Percentiles rank a stretch among this genome's conserved stretches.
Evolutionary conservation across 2,888 invertebrate species (phyloP).

Genomic region (Fissipunctia ypsillon): DNA sequence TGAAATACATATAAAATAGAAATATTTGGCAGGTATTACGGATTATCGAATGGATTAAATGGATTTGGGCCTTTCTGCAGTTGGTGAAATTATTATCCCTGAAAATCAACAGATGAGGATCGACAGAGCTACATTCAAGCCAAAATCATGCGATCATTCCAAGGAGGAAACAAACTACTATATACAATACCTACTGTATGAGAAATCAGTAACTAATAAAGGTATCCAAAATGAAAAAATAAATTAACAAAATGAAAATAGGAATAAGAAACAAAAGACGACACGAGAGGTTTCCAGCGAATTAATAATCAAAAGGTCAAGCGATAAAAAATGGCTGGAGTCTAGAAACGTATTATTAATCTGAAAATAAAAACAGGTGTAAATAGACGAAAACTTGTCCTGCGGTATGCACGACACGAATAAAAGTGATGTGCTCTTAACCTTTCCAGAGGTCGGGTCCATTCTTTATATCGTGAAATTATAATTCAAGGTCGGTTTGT

Average conservation of each 20-base stretch:
- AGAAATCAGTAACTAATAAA: neutral
- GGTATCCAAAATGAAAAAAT: constrained; percentile 9
- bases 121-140: neutral
- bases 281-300: constrained; percentile 51
- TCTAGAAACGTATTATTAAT: constrained; percentile 61
- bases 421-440: constrained; percentile 88
- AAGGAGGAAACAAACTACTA: neutral
- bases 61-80: neutral
- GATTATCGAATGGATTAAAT: neutral
- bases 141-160: neutral
- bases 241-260: constrained; percentile 29
- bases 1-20: no score
- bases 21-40: no score
- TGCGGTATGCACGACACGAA: constrained; percentile 78
- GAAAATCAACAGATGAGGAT: no score
- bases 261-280: constrained; percentile 51
- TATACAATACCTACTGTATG: neutral
- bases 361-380: constrained; percentile 69
- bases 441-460: constrained; percentile 85
- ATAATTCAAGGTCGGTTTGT: constrained; percentile 83
- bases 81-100: neutral
- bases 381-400: constrained; percentile 76
- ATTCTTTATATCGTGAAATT: constrained; percentile 85
- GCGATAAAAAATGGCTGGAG: constrained; percentile 64
- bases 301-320: constrained; percentile 70